Evolutionary conservation across 2,113 vertebrate genomes (phyloP).

Genomic region (Meles meles): DNA sequence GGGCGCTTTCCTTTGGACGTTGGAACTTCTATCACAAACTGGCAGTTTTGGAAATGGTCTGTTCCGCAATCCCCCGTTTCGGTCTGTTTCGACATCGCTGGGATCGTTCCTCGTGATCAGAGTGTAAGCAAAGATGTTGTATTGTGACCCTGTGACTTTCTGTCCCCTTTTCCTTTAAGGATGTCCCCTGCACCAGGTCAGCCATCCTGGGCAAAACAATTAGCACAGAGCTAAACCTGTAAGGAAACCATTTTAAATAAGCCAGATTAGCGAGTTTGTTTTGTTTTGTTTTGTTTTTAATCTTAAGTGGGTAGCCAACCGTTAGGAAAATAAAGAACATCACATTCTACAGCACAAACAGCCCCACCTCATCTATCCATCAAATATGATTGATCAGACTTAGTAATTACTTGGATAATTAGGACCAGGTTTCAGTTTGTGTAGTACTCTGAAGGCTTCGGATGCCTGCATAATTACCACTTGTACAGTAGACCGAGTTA

Average conservation of each 20-base stretch:
- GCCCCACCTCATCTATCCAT: slow-evolving; percentile 78
- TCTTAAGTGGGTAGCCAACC: slow-evolving; percentile 66
- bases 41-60: slow-evolving; percentile 62
- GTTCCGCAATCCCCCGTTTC: slow-evolving; percentile 61
- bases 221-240: slow-evolving; percentile 63
- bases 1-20: slow-evolving; percentile 44
- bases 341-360: slow-evolving; percentile 77
- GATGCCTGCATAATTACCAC: slow-evolving; percentile 77
- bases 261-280: slow-evolving; percentile 62
- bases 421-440: slow-evolving; percentile 75
- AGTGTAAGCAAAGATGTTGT: slow-evolving; percentile 44
- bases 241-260: slow-evolving; percentile 78
- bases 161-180: slow-evolving; percentile 60
- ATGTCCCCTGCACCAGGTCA: not conserved
- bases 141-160: slow-evolving; percentile 10
- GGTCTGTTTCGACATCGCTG: slow-evolving; percentile 68
- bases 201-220: slow-evolving; percentile 70
- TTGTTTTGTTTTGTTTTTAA: slow-evolving; percentile 68
- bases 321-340: slow-evolving; percentile 74
- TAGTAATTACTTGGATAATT: slow-evolving; percentile 81
- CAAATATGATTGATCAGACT: slow-evolving; percentile 81
- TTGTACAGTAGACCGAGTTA: slow-evolving; percentile 75
- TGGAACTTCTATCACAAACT: slow-evolving; percentile 69
- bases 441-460: slow-evolving; percentile 67
- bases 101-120: slow-evolving; percentile 56